Percentiles rank a stretch among this genome's conserved stretches.
These are phyloP conservation scores for Cheirogaleus medius DNA, from an alignment of 2,113 vertebrate genomes.

Conservation along the genomic window DNA sequence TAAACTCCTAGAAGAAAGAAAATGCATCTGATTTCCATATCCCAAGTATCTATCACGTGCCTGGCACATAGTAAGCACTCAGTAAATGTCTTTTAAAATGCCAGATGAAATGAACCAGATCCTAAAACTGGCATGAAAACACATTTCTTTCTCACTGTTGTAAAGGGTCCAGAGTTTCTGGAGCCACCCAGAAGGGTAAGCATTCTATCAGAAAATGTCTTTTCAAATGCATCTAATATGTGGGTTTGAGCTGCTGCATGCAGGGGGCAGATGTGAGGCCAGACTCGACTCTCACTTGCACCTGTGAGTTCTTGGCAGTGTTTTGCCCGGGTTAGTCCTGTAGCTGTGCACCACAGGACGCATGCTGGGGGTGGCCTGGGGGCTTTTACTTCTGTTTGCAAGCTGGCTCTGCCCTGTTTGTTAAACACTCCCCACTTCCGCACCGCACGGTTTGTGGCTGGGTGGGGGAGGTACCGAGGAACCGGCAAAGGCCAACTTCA, in stretches of 20 bases:
- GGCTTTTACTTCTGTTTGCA: neutral
- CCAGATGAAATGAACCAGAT: neutral
- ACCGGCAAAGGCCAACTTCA: neutral
- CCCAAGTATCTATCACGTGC: neutral
- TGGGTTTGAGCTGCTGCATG: accelerated
- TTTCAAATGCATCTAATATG: neutral
- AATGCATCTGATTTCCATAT: neutral
- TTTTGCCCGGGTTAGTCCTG: neutral
- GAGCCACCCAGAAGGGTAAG: neutral
- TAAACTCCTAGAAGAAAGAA: neutral
- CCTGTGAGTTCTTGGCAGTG: neutral
- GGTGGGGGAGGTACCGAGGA: accelerated
- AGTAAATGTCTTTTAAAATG: neutral
- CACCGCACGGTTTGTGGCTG: neutral
- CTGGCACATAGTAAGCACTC: neutral
- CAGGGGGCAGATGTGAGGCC: neutral
- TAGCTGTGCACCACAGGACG: neutral
- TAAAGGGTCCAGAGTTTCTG: neutral
- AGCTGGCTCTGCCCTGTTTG: neutral
- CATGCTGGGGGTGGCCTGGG: neutral
- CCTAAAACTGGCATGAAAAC: neutral
- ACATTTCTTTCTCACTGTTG: neutral
- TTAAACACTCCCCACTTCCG: neutral
- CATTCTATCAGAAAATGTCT: neutral
- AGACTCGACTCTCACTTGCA: neutral